Evolutionary conservation across 2,797 vertebrate genomes (phyloP).

Genomic region (Sebastolobus alascanus): DNA sequence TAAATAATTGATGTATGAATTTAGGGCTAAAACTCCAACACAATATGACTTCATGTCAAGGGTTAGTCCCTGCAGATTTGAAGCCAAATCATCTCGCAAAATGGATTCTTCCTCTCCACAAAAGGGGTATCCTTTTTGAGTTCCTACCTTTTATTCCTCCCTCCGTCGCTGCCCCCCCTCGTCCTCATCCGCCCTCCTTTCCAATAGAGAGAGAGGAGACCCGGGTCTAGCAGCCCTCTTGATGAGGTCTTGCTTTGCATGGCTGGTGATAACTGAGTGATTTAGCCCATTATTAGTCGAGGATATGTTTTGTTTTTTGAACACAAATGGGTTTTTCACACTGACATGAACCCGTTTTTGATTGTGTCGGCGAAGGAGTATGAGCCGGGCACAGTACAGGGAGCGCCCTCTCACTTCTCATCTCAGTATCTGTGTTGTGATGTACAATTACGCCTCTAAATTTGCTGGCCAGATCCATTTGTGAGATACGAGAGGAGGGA

Average conservation of each 20-base stretch:
- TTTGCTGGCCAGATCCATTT: slow-evolving; percentile 82
- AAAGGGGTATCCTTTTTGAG: slow-evolving; percentile 62
- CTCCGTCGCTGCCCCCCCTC: slow-evolving; percentile 57
- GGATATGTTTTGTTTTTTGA: slow-evolving; percentile 91
- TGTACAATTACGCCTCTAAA: slow-evolving; percentile 83
- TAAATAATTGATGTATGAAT: slow-evolving; percentile 99
- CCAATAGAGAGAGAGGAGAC: slow-evolving; percentile 84
- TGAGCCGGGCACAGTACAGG: slow-evolving; percentile 63
- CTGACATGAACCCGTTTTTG: slow-evolving; percentile 83
- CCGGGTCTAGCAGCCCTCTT: slow-evolving; percentile 79
- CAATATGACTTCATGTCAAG: slow-evolving; percentile 99
- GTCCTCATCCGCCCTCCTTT: slow-evolving; percentile 38
- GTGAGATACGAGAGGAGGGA: slow-evolving; percentile 77
- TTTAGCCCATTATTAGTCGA: slow-evolving; percentile 85
- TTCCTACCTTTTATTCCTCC: slow-evolving; percentile 71
- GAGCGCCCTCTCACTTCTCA: slow-evolving; percentile 84
- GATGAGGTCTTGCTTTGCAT: slow-evolving; percentile 93
- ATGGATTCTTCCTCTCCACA: slow-evolving; percentile 91
- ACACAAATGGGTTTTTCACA: slow-evolving; percentile 91
- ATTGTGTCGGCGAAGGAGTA: slow-evolving; percentile 78
- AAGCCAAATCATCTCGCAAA: slow-evolving; percentile 95
- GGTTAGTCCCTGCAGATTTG: slow-evolving; percentile 98
- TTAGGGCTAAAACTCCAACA: slow-evolving; percentile 99
- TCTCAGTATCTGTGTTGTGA: slow-evolving; percentile 80
- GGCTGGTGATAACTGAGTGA: slow-evolving; percentile 87